Evolutionary conservation across 2,888 invertebrate genomes (phyloP), one percentile per base, ranked within the genome.

Genomic region (Cheilosia variabilis): DNA sequence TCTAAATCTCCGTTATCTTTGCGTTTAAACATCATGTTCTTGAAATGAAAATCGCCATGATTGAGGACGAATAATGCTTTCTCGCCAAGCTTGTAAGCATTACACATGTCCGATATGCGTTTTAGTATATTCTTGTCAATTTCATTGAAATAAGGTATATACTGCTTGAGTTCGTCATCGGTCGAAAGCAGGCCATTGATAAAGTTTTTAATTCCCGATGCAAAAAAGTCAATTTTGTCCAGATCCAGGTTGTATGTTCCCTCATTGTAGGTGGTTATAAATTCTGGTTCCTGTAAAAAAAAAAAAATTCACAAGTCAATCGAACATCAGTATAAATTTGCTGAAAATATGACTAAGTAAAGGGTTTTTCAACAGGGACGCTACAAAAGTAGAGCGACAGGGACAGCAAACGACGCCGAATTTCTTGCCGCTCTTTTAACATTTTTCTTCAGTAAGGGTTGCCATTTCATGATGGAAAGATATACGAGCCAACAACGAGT

Each of bases 21-120:
- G 24, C 71, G 53, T 19, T 88, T 89, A 15, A 90, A 90, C 90
- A 91, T 89, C 50, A 91, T 73, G 41, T 91, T 91, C 27, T 89
- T 89, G 6, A 80, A 60, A 71, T 91, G 91, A 37, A 91, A 89
- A 72, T 91, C 91, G 0, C 91, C 91, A 69, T 91, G 91, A 63
- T 88, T 88, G 3, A 91, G 87, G 0, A 84, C 75, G 9, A 75
- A 58, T 22, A 79, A 6, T 10, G 82, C 81, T 3, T 66, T 63
- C 5, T 86, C 88, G 19, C 88, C 88, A 0, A 72, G 79, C 0
- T 88, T 88, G 50, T 88, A 88, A 65, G 90, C 89, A 1, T 66
- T 62, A 0, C 82, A 65, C 0, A 86, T 62, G 6, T 76, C 57
- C 0, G 55, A 6, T 45, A 83, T 84, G 0, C 55, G 73, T 2